Conservation (phyloP, 2,888 invertebrate species). For the Pemphredon lugubris region DNA sequence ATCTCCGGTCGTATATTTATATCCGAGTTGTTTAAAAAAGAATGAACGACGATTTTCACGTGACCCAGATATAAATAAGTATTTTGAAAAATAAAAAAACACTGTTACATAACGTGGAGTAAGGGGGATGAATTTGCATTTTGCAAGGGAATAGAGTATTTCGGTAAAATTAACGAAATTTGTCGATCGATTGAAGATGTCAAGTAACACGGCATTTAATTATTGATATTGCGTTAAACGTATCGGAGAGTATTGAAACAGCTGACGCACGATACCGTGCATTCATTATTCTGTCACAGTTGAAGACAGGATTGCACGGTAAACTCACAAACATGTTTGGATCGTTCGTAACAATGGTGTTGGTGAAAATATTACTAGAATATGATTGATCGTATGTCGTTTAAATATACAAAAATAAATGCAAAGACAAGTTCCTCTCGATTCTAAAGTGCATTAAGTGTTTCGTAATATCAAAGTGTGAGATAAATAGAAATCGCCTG, state of each 20-base stretch:
- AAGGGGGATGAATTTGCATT: slow-evolving; percentile 1
- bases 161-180: too few species aligned
- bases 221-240: slow-evolving; percentile 6
- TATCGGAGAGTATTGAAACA: slow-evolving; percentile 17
- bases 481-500: slow-evolving; percentile 58
- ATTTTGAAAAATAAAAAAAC: slow-evolving; percentile 2
- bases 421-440: slow-evolving; percentile 10
- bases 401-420: slow-evolving; percentile 14
- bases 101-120: slow-evolving; percentile 29
- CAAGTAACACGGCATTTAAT: background rate
- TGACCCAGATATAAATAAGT: slow-evolving; percentile 27
- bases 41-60: slow-evolving; percentile 3
- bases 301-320: slow-evolving; percentile 4
- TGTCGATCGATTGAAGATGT: background rate
- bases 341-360: slow-evolving; percentile 38
- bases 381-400: slow-evolving; percentile 28
- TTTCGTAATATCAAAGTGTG: slow-evolving; percentile 64
- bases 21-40: background rate
- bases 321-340: slow-evolving; percentile 35
- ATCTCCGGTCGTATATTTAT: too few species aligned
- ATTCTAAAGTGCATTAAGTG: slow-evolving; percentile 35
- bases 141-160: too few species aligned
- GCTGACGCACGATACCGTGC: slow-evolving; percentile 26
- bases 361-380: slow-evolving; percentile 29
- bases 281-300: slow-evolving; percentile 23